These are phyloP conservation scores for Dromius quadrimaculatus DNA, from an alignment of 2,888 invertebrate species.

Conservation along the genomic window DNA sequence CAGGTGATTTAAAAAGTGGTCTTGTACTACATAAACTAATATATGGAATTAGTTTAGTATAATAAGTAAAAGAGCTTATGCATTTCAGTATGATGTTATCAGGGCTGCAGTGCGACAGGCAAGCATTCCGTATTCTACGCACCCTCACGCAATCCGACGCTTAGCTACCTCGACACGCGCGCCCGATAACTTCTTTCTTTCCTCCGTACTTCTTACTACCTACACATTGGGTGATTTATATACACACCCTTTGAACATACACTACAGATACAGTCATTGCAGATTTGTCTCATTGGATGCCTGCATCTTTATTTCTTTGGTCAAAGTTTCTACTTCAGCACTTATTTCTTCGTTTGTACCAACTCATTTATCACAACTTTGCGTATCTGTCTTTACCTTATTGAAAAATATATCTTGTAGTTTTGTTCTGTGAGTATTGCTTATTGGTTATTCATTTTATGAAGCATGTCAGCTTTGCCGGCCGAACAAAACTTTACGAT, in stretches of 20 bases:
- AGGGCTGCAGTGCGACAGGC: conserved; percentile 47
- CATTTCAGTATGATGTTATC: conserved; percentile 7
- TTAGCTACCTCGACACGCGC: conserved; percentile 41
- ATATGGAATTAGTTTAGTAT: too few relatives aligned
- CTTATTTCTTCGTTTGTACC: conserved; percentile 23
- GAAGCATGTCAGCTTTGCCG: conserved; percentile 21
- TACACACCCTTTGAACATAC: neutral
- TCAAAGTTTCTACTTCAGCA: too few relatives aligned
- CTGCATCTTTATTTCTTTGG: too few relatives aligned
- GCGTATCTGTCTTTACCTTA: conserved; percentile 22
- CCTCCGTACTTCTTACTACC: neutral
- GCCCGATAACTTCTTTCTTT: conserved; percentile 12
- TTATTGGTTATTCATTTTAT: conserved; percentile 38
- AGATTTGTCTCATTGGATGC: too few relatives aligned
- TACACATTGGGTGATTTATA: conserved; percentile 4
- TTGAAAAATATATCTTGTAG: conserved; percentile 27
- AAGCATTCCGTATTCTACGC: too few relatives aligned
- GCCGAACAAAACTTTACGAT: conserved; percentile 20
- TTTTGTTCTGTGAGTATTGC: conserved; percentile 26
- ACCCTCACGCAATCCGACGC: conserved; percentile 51
- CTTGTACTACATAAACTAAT: too few relatives aligned
- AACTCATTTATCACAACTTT: conserved; percentile 1
- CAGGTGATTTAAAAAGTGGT: too few relatives aligned
- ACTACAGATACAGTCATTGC: too few relatives aligned
- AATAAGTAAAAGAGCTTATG: too few relatives aligned